Percentiles rank a stretch among this genome's conserved stretches.
Conservation (phyloP, 92 coral and sea anemone species). For the Anthopleura xanthogrammica region DNA sequence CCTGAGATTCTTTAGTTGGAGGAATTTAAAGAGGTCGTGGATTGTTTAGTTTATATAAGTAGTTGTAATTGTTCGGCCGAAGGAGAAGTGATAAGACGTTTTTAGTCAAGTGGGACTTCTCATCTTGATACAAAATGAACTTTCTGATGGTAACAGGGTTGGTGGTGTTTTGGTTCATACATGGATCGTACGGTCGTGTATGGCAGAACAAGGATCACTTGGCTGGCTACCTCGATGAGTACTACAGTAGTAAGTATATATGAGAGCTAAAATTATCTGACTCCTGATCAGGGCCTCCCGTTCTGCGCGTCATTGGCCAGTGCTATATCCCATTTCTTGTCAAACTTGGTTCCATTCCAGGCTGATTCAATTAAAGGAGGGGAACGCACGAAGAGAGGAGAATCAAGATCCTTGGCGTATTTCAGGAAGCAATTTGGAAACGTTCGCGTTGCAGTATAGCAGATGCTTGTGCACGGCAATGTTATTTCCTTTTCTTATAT, state of each 20-base stretch:
- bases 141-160: background rate
- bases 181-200: background rate
- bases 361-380: too few relatives aligned
- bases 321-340: too few relatives aligned
- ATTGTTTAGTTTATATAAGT: background rate
- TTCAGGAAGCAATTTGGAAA: too few relatives aligned
- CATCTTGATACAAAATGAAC: background rate
- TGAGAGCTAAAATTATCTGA: background rate
- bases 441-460: too few relatives aligned
- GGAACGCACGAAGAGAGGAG: too few relatives aligned
- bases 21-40: background rate
- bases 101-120: background rate
- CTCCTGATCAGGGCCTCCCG: background rate
- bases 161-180: background rate
- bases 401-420: too few relatives aligned
- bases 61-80: background rate
- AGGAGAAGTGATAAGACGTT: background rate
- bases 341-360: too few relatives aligned
- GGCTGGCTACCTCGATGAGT: background rate
- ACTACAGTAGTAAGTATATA: slow-evolving; percentile 11
- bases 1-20: background rate
- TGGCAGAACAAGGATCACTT: slow-evolving; percentile 8
- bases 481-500: too few relatives aligned
- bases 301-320: too few relatives aligned
- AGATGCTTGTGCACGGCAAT: too few relatives aligned